Percentiles rank a stretch among this genome's conserved stretches.
Conservation (phyloP, 2,113 vertebrate genomes). For the Ictalurus punctatus region DNA sequence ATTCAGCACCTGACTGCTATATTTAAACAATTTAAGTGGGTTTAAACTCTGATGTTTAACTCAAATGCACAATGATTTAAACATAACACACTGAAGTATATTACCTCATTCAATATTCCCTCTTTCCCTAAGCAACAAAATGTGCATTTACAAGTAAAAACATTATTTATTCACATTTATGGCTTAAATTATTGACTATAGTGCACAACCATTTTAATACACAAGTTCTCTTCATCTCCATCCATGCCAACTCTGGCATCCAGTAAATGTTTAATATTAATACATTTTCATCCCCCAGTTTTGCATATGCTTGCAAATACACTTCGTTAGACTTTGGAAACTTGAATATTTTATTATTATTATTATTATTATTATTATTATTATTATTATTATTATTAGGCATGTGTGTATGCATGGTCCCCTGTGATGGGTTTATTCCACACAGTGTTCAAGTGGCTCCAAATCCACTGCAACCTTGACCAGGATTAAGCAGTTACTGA, state of each 20-base stretch:
- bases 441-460: no score
- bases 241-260: conserved; percentile 48
- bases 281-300: conserved; percentile 61
- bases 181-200: conserved; percentile 69
- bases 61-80: conserved; percentile 26
- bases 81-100: conserved; percentile 9
- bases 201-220: conserved; percentile 67
- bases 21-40: conserved; percentile 34
- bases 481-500: no score
- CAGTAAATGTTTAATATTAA: conserved; percentile 69
- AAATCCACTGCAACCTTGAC: no score
- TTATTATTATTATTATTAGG: background rate
- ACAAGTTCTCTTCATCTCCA: conserved; percentile 58
- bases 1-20: conserved; percentile 52
- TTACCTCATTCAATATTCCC: conserved; percentile 17
- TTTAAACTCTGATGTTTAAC: conserved; percentile 18
- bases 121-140: conserved; percentile 45
- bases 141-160: conserved; percentile 65
- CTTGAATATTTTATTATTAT: background rate
- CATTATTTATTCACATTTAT: conserved; percentile 71
- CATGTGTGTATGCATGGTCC: background rate
- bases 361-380: background rate
- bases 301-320: conserved; percentile 50
- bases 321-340: background rate
- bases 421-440: no score